phyloP scores from a whole-genome alignment of 2,113 vertebrate genomes.

The Silurus glanis region DNA sequence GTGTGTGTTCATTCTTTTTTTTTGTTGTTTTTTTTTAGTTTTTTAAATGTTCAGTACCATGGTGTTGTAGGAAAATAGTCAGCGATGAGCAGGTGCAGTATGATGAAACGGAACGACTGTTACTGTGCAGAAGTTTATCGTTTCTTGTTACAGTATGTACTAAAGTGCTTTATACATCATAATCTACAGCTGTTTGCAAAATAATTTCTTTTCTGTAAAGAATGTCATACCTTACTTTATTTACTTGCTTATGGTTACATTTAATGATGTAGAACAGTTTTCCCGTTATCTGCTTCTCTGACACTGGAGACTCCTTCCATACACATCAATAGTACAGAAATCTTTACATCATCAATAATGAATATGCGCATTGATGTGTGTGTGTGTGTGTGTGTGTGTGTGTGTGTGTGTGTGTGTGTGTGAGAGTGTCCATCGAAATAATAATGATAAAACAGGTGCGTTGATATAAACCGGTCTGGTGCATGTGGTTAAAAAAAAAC shows the following conservation, averaged over 20 bases:
- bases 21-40: not conserved
- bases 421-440: not conserved
- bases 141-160: not conserved
- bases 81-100: not conserved
- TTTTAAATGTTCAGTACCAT: not conserved
- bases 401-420: not conserved
- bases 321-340: not conserved
- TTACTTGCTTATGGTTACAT: no score
- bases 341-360: not conserved
- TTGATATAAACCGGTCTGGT: not conserved
- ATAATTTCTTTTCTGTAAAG: no score
- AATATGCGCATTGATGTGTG: not conserved
- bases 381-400: not conserved
- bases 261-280: no score
- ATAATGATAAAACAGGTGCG: not conserved
- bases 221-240: no score
- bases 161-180: not conserved
- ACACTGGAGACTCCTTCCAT: not conserved
- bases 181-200: no score
- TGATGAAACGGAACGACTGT: not conserved
- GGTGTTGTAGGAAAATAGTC: no score
- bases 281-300: not conserved
- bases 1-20: conserved; percentile 63
- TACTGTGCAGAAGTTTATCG: not conserved
- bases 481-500: not conserved